Evolutionary conservation across 1,140 invertebrate genomes (phyloP).

Genomic region (Coelopa frigida): DNA sequence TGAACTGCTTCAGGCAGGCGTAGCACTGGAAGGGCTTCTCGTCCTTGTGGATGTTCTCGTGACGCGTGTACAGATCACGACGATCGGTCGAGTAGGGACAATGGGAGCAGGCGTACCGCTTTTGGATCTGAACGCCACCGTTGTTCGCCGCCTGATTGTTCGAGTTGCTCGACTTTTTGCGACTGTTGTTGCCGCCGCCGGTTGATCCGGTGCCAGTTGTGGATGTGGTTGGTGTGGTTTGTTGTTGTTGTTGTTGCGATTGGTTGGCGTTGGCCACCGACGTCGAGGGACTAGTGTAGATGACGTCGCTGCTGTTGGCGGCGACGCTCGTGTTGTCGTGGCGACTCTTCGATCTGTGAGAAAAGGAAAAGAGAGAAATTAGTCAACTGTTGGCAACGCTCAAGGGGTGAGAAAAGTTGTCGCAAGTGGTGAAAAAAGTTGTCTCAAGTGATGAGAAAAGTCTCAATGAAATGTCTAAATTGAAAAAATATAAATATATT

Average conservation of each 20-base stretch:
- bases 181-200: conserved; percentile 25
- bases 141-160: conserved; percentile 23
- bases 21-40: conserved; percentile 92
- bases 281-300: conserved; percentile 39
- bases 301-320: conserved; percentile 20
- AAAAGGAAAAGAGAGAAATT: background rate
- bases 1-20: conserved; percentile 85
- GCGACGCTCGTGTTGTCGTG: conserved; percentile 21
- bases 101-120: conserved; percentile 75
- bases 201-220: conserved; percentile 30
- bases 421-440: no score
- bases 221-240: conserved; percentile 24
- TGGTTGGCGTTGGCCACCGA: conserved; percentile 14
- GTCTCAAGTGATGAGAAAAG: no score
- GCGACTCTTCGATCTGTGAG: conserved; percentile 36
- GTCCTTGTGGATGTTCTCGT: conserved; percentile 92
- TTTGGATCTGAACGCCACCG: conserved; percentile 44
- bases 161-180: conserved; percentile 23
- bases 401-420: no score
- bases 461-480: no score
- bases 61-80: conserved; percentile 86
- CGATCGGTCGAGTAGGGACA: conserved; percentile 88
- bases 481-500: no score
- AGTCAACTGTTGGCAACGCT: no score
- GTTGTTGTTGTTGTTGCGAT: conserved; percentile 23